phyloP scores from a whole-genome alignment of 2,797 vertebrate genomes.

The Ptychadena robeensis region DNA sequence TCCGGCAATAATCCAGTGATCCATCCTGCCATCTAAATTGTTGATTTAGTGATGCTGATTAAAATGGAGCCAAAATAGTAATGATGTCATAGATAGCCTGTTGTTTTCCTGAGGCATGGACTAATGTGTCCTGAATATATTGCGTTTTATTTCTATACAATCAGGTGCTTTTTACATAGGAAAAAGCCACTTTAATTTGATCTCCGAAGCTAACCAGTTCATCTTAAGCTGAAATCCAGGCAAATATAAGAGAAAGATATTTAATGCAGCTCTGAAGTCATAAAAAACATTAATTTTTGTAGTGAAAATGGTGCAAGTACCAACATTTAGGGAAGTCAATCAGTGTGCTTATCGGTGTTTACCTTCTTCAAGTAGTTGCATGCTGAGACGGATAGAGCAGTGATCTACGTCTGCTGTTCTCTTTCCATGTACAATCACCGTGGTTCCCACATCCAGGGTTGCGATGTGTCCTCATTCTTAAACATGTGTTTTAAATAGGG shows the following conservation, averaged over 20 bases:
- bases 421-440: no score
- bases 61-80: slow-evolving; percentile 29
- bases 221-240: not conserved
- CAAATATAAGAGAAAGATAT: not conserved
- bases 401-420: no score
- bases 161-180: slow-evolving; percentile 30
- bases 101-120: slow-evolving; percentile 19
- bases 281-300: no score
- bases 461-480: no score
- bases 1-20: slow-evolving; percentile 4
- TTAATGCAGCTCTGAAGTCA: not conserved
- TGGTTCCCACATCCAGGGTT: no score
- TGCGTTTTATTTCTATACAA: slow-evolving; percentile 30
- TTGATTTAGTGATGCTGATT: not conserved
- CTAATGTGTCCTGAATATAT: slow-evolving; percentile 29
- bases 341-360: no score
- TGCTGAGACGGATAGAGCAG: no score
- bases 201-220: not conserved
- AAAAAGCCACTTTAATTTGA: slow-evolving; percentile 7
- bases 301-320: no score
- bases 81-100: slow-evolving; percentile 30
- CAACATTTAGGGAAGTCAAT: no score
- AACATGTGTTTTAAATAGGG: no score
- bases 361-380: no score
- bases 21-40: not conserved